Base-by-base conservation (phyloP, 1,140 invertebrate species). In the Pseudachorutes palmiensis region DNA sequence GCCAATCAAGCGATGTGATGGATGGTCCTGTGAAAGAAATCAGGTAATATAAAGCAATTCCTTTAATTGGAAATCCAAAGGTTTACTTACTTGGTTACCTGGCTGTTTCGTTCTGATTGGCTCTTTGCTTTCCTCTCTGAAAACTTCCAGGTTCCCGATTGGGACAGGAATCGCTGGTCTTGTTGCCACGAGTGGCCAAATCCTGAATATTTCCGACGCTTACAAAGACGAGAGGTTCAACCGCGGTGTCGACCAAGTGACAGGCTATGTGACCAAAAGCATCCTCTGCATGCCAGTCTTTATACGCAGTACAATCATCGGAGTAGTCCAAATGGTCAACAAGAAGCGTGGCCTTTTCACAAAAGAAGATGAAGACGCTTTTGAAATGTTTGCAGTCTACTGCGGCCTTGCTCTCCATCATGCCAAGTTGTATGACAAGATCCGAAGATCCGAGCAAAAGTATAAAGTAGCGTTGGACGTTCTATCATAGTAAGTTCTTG, bases 201-300 rank as follows among this genome's bases (percentile, higher is more conserved):
- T 87, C 1, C 80, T 92, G 70, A 91, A 90, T 76, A 90, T 91
- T 55, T 77, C 80, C 5, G 87, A 92, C 78, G 90, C 88, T 1
- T 92, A 92, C 76, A 81, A 82, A 12, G 90, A 93, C 78, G 78
- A 82, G 1, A 80, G 90, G 69, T 92, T 92, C 78, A 92, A 93
- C 77, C 83, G 86, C 26, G 81, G 86, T 28, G 83, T 91, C 0
- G 89, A 91, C 77, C 84, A 87, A 74, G 75, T 84, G 19, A 91
- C 89, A 12, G 88, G 88, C 5, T 91, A 90, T 75, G 83, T 81
- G 67, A 91, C 89, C 2, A 81, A 82, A 71, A 85, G 84, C 16
- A 90, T 92, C 41, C 81, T 93, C 0, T 92, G 90, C 76, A 92
- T 92, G 89, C 90, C 90, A 0, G 89, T 93, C 55, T 85, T 87